Conservation (phyloP, 2,797 vertebrate genomes). For the Holocentrus rufus region DNA sequence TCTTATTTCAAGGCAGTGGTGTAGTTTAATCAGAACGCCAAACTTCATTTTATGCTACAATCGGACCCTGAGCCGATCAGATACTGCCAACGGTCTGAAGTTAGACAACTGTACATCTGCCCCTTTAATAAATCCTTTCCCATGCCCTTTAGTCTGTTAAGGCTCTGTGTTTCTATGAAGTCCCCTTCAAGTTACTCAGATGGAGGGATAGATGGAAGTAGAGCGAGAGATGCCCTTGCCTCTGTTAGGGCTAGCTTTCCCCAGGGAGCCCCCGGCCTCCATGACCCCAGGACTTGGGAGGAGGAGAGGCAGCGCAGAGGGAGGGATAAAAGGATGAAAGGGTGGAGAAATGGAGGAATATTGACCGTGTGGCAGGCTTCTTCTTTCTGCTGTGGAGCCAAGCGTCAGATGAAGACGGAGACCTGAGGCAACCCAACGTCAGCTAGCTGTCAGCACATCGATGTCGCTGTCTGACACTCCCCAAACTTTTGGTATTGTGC, state of each 20-base stretch:
- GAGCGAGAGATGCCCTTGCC: constrained; percentile 51
- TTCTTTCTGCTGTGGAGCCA: constrained; percentile 59
- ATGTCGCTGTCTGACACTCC: constrained; percentile 31
- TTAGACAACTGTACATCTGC: neutral
- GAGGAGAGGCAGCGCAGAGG: constrained; percentile 35
- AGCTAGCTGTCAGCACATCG: neutral
- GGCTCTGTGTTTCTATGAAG: constrained; percentile 31
- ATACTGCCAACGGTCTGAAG: neutral
- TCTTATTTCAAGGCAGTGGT: too few relatives aligned
- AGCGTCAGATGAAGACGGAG: constrained; percentile 48
- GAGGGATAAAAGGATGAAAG: constrained; percentile 66
- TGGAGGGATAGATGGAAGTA: constrained; percentile 44
- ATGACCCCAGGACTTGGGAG: constrained; percentile 59
- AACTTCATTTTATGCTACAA: too few relatives aligned
- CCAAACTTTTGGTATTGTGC: constrained; percentile 19
- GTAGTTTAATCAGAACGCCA: too few relatives aligned
- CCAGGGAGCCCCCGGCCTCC: constrained; percentile 39
- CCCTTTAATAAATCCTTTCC: constrained; percentile 55
- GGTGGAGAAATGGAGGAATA: constrained; percentile 50
- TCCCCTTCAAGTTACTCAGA: constrained; percentile 40
- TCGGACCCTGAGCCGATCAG: too few relatives aligned
- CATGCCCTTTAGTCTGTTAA: constrained; percentile 48
- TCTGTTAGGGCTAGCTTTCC: constrained; percentile 38
- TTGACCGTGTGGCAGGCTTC: constrained; percentile 58
- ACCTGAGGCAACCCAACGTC: constrained; percentile 42